Conservation (phyloP, 2,888 invertebrate genomes). For the Mycalesis mineus region DNA sequence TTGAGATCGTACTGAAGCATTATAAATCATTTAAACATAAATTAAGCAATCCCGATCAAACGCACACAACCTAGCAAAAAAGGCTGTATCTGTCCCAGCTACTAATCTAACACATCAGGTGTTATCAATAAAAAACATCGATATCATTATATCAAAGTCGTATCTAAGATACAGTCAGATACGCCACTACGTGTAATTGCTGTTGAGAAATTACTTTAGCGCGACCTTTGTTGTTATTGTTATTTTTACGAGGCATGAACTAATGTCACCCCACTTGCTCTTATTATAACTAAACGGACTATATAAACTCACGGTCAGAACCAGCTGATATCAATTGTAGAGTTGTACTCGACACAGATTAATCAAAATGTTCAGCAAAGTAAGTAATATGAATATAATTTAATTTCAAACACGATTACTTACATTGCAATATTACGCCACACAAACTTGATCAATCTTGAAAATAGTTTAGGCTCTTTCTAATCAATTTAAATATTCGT, state of each 20-base stretch:
- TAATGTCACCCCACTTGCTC: conserved; percentile 22
- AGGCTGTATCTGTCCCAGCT: too few species aligned
- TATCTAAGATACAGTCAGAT: neutral
- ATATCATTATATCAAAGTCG: neutral
- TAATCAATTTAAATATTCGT: neutral
- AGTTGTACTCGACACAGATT: conserved; percentile 12
- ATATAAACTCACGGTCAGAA: conserved; percentile 24
- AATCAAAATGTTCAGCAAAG: conserved; percentile 27
- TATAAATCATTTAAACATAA: too few species aligned
- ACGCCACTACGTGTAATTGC: conserved; percentile 16
- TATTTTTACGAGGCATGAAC: conserved; percentile 18
- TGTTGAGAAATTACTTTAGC: conserved; percentile 14
- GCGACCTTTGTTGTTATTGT: conserved; percentile 22
- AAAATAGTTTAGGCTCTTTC: neutral
- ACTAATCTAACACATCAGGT: too few species aligned
- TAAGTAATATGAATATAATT: conserved; percentile 4
- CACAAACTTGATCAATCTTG: neutral
- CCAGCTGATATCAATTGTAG: conserved; percentile 24
- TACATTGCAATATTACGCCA: neutral
- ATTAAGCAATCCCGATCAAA: too few species aligned
- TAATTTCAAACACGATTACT: neutral
- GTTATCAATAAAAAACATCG: neutral
- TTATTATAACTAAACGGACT: conserved; percentile 13
- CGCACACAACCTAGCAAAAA: too few species aligned
- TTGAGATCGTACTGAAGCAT: too few species aligned